Percentiles rank a stretch among this genome's conserved stretches.
Evolutionary conservation across 2,797 vertebrate genomes (phyloP).

Genomic region (Siniperca undulata): DNA sequence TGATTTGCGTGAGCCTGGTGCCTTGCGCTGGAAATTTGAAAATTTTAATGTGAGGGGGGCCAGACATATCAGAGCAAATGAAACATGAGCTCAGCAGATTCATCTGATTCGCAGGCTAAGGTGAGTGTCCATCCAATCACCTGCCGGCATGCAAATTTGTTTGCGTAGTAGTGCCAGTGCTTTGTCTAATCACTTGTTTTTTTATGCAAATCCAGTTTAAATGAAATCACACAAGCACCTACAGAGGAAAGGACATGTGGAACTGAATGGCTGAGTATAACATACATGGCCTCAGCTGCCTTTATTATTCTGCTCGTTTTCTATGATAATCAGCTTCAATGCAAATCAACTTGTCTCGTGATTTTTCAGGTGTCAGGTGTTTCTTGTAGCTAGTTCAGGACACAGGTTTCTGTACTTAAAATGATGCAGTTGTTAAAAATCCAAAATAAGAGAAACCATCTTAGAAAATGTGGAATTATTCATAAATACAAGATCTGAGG

Average conservation of each 20-base stretch:
- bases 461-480: neutral
- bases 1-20: no score
- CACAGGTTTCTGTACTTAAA: neutral
- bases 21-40: no score
- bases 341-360: slow-evolving; percentile 37
- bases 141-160: no score
- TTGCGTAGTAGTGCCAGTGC: neutral
- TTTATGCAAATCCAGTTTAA: slow-evolving; percentile 45
- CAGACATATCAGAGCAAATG: no score
- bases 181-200: slow-evolving; percentile 16
- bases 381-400: neutral
- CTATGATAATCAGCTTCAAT: slow-evolving; percentile 50
- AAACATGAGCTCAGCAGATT: no score
- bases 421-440: neutral
- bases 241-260: neutral
- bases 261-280: neutral
- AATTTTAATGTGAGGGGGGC: no score
- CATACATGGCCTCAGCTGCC: neutral
- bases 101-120: no score
- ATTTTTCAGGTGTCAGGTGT: slow-evolving; percentile 35
- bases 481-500: neutral
- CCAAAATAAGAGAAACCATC: neutral
- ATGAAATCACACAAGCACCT: neutral
- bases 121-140: neutral
- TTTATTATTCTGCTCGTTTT: slow-evolving; percentile 32